Evolutionary conservation across 2,113 vertebrate genomes (phyloP).

Genomic region (Erythrocebus patas): DNA sequence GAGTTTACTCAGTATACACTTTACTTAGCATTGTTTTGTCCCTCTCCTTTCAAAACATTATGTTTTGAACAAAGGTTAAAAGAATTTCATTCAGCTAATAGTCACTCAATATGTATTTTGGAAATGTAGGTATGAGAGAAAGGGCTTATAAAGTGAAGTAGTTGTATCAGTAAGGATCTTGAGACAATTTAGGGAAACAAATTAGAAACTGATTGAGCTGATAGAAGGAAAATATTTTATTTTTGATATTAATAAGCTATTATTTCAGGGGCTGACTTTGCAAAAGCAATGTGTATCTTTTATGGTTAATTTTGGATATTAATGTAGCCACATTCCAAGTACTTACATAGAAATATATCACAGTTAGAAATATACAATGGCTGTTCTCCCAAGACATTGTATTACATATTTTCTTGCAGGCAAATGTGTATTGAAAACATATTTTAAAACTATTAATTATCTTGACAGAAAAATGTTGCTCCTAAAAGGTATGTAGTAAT

Average conservation of each 20-base stretch:
- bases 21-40: not conserved
- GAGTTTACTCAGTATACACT: not conserved
- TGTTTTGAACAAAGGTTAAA: not conserved
- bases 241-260: slow-evolving; percentile 27
- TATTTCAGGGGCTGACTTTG: not conserved
- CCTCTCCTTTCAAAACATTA: not conserved
- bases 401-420: not conserved
- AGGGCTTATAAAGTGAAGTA: not conserved
- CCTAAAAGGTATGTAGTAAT: slow-evolving; percentile 23
- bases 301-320: not conserved
- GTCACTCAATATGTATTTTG: not conserved
- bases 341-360: not conserved
- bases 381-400: not conserved
- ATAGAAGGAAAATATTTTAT: not conserved
- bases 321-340: not conserved
- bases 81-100: not conserved
- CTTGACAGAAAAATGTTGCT: slow-evolving; percentile 33
- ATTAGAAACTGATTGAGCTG: slow-evolving; percentile 4
- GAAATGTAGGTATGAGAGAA: not conserved
- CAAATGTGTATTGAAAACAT: not conserved
- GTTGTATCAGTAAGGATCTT: not conserved
- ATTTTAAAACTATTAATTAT: slow-evolving; percentile 39
- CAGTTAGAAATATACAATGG: not conserved
- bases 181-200: not conserved
- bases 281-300: not conserved